A percentile compares a stretch with the other conserved stretches of the same genome.
phyloP scores from a whole-genome alignment of 37 sponge, comb jelly and placozoan genomes.

The Haliclona indistincta region DNA sequence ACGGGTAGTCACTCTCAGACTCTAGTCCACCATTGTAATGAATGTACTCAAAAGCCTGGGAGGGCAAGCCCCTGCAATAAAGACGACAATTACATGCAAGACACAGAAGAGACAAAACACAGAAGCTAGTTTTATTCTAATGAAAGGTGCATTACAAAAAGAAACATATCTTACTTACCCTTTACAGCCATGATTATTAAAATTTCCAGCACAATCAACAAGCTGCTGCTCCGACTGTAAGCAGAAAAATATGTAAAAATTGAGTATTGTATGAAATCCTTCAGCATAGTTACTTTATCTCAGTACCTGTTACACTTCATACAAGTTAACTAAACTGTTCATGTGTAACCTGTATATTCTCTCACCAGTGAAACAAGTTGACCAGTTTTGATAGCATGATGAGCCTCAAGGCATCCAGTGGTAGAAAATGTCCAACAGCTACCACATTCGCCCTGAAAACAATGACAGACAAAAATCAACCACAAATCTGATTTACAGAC shows the following conservation, averaged over 20 bases:
- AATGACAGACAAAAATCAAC: background rate
- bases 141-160: background rate
- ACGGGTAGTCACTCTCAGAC: slow-evolving; percentile 54
- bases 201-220: slow-evolving; percentile 70
- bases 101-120: background rate
- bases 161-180: slow-evolving; percentile 36
- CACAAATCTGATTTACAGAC: background rate
- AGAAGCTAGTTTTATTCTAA: background rate
- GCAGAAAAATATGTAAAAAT: background rate
- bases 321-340: too few relatives aligned
- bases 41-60: slow-evolving; percentile 82
- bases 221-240: slow-evolving; percentile 77
- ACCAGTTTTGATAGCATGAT: slow-evolving; percentile 70
- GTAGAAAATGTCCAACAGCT: slow-evolving; percentile 85
- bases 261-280: too few relatives aligned
- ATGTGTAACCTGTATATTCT: background rate
- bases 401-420: slow-evolving; percentile 73
- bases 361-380: slow-evolving; percentile 62
- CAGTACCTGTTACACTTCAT: too few relatives aligned
- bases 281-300: too few relatives aligned
- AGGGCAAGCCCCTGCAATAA: slow-evolving; percentile 64
- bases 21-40: slow-evolving; percentile 69
- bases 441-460: slow-evolving; percentile 66
- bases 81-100: background rate
- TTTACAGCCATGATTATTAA: slow-evolving; percentile 77